Conservation (phyloP, 2,888 invertebrate genomes). For the Portevinia maculata region DNA sequence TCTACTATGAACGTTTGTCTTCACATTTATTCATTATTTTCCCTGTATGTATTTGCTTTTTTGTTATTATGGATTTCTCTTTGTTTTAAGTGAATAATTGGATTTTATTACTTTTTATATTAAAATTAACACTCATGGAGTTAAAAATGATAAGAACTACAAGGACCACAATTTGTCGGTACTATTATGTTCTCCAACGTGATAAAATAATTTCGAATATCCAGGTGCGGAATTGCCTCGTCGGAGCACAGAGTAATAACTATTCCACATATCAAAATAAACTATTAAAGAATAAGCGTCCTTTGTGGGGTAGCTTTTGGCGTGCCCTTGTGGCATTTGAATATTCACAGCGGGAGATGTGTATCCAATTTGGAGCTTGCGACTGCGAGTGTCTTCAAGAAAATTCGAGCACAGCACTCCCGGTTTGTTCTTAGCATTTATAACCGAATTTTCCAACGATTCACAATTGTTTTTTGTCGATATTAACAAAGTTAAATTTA, state of each 20-base stretch:
- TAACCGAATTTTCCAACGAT: neutral
- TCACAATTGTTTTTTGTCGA: neutral
- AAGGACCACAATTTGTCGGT: constrained; percentile 31
- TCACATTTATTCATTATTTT: constrained; percentile 35
- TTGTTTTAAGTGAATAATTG: neutral
- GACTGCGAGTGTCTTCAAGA: constrained; percentile 54
- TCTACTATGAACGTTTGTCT: constrained; percentile 32
- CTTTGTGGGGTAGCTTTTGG: constrained; percentile 74
- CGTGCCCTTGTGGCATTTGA: constrained; percentile 73
- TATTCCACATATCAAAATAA: constrained; percentile 63
- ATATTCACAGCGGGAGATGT: constrained; percentile 73
- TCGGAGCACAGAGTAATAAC: constrained; percentile 40
- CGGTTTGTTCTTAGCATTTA: constrained; percentile 34
- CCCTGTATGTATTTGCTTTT: neutral
- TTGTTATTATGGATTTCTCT: too few relatives aligned
- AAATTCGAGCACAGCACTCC: constrained; percentile 49
- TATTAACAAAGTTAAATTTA: constrained; percentile 11
- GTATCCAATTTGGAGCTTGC: constrained; percentile 70
- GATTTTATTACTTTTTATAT: constrained; percentile 28
- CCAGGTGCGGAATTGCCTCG: constrained; percentile 19
- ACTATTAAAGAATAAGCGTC: constrained; percentile 68
- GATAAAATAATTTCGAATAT: constrained; percentile 56
- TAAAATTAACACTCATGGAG: constrained; percentile 47
- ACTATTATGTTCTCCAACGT: constrained; percentile 42
- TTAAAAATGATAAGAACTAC: constrained; percentile 53